Percentiles rank a stretch among this genome's conserved stretches.
Conservation (phyloP, 2,888 invertebrate species). For the Pachymerium ferrugineum region DNA sequence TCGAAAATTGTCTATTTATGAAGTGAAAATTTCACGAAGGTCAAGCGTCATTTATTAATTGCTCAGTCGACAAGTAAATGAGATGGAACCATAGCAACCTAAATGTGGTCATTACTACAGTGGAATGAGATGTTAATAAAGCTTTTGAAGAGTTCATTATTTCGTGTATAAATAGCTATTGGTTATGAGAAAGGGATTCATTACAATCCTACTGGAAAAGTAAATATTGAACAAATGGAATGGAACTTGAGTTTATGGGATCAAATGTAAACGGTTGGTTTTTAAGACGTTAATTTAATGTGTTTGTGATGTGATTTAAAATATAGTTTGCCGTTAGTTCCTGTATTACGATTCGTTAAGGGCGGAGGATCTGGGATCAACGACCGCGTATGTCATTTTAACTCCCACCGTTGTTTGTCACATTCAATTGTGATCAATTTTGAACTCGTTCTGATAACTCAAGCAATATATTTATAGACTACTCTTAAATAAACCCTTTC, state of each 20-base stretch:
- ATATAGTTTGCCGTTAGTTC: not conserved
- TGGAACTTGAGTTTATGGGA: too few species aligned
- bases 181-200: not conserved
- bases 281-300: not conserved
- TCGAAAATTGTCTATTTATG: too few species aligned
- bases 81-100: not conserved
- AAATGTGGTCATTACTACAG: not conserved
- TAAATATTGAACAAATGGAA: too few species aligned
- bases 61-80: not conserved
- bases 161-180: not conserved
- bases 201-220: too few species aligned
- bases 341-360: not conserved
- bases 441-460: not conserved
- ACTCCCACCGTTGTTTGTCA: conserved; percentile 8
- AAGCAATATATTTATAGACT: not conserved
- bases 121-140: not conserved
- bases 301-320: not conserved
- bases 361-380: not conserved
- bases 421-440: not conserved
- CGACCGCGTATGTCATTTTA: not conserved
- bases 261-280: too few species aligned
- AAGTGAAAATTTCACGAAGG: not conserved
- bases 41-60: not conserved
- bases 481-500: not conserved
- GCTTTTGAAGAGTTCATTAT: not conserved